Evolutionary conservation across 2,113 vertebrate genomes (phyloP), one percentile per base, ranked within the genome.

Genomic region (Lathamus discolor): DNA sequence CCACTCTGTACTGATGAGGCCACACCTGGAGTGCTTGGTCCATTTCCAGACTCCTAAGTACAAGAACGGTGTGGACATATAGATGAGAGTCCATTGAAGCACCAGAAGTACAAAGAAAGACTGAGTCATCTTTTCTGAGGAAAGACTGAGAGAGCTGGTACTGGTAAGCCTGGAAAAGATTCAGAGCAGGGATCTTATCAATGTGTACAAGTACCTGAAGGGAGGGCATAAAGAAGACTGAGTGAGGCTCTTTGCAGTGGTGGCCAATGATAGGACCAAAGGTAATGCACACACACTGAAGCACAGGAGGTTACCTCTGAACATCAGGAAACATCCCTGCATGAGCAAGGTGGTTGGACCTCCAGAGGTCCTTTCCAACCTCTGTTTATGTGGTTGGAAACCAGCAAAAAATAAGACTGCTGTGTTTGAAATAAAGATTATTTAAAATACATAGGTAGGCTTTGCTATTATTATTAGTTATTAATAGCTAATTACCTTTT

Each of bases 101-200:
- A 35, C 17, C 20, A 17, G 7, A 35, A 61, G 33, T 22, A 29
- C 20, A 8, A 12, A 4, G 3, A 33, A 61, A 44, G 44, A 66
- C 49, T 33, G 24, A 31, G 78, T 13, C 17, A 46, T 75, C 44
- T 69, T 17, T 59, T 39, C 25, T 77, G 31, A 73, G 18, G 28
- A 44, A 37, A 84, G 39, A 2, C 19, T 8, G 28, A 66, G n/a
- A 62, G 35, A 28, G 3, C 17, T 87, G 10, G 3, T 3, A 44
- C 43, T 85, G 13, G 17, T 72, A n/a, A 39, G 54, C 23, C 10
- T 51, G 39, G 16, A 73, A 15, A 39, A 33, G 29, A 5, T 29
- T 89, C 10, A 13, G 17, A 46, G 2, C 0, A 3, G 19, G 4
- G 33, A 17, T 57, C 20, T 41, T 81, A 39, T 0, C 10, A 19